Conservation (phyloP, 64 coral and sea anemone genomes). For the Orbicella faveolata region DNA sequence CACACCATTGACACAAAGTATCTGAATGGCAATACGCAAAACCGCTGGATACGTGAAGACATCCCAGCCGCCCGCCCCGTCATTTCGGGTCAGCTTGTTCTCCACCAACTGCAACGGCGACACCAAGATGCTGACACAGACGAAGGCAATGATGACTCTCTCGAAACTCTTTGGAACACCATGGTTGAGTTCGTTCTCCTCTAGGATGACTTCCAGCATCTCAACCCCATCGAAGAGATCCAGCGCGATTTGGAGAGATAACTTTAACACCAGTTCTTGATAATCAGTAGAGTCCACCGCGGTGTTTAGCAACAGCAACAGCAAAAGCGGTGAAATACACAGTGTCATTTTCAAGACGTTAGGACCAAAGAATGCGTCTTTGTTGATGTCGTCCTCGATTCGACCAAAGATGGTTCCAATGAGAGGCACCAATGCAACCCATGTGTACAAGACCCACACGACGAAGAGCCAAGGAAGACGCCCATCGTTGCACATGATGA, state of each 20-base stretch:
- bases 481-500: not conserved
- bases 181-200: slow-evolving; percentile 10
- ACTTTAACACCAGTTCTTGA: slow-evolving; percentile 23
- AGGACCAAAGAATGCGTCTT: slow-evolving; percentile 37
- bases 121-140: slow-evolving; percentile 28
- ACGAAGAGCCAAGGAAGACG: slow-evolving; percentile 7
- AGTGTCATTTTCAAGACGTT: slow-evolving; percentile 65
- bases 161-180: not conserved
- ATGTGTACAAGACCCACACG: slow-evolving; percentile 35
- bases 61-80: not conserved
- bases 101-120: slow-evolving; percentile 29
- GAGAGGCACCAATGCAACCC: not conserved
- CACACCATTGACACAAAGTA: not conserved
- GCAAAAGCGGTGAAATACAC: slow-evolving; percentile 43
- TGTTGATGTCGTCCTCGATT: slow-evolving; percentile 30
- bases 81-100: not conserved
- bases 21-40: not conserved
- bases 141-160: slow-evolving; percentile 18
- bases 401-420: slow-evolving; percentile 32
- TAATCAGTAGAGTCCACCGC: not conserved
- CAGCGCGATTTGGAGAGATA: slow-evolving; percentile 36
- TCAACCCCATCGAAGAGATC: slow-evolving; percentile 71
- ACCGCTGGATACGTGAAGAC: not conserved
- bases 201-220: slow-evolving; percentile 50
- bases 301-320: slow-evolving; percentile 29